Percentiles rank a stretch among this genome's conserved stretches.
phyloP scores from a whole-genome alignment of 2,797 vertebrate genomes.

The Lepus townsendii region DNA sequence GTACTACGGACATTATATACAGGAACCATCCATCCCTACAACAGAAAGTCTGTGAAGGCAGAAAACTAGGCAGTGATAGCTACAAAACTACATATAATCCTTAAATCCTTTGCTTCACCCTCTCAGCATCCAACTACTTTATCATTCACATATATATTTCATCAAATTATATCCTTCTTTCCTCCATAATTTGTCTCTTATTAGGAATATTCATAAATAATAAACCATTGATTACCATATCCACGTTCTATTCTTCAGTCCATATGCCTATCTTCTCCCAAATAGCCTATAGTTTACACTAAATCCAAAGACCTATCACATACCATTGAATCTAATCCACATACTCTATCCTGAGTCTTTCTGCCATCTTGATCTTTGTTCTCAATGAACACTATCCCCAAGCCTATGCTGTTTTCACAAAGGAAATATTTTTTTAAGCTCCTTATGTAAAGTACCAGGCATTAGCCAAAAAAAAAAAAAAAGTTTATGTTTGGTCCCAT shows the following conservation, averaged over 20 bases:
- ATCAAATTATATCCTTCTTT: slow-evolving; percentile 26
- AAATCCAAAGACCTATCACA: background rate
- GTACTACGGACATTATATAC: slow-evolving; percentile 19
- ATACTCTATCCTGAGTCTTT: slow-evolving; percentile 26
- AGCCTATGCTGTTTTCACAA: slow-evolving; percentile 21
- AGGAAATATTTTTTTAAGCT: slow-evolving; percentile 59
- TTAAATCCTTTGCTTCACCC: slow-evolving; percentile 50
- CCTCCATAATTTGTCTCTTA: slow-evolving; percentile 14
- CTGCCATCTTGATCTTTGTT: slow-evolving; percentile 62
- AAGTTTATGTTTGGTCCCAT: background rate
- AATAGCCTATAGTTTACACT: background rate
- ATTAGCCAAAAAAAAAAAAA: slow-evolving; percentile 14
- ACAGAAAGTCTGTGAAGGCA: slow-evolving; percentile 67
- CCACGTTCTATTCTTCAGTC: background rate
- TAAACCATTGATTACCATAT: background rate
- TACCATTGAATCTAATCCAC: background rate
- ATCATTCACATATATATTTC: slow-evolving; percentile 2
- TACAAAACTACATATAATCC: slow-evolving; percentile 55
- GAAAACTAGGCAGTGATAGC: slow-evolving; percentile 21
- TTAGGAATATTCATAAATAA: slow-evolving; percentile 64
- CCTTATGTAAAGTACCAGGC: slow-evolving; percentile 25
- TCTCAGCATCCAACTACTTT: slow-evolving; percentile 64
- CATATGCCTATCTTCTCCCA: slow-evolving; percentile 37
- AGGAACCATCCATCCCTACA: slow-evolving; percentile 60
- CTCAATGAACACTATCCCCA: slow-evolving; percentile 6